Evolutionary conservation across 2,113 vertebrate genomes (phyloP).

Genomic region (Larimichthys crocea): DNA sequence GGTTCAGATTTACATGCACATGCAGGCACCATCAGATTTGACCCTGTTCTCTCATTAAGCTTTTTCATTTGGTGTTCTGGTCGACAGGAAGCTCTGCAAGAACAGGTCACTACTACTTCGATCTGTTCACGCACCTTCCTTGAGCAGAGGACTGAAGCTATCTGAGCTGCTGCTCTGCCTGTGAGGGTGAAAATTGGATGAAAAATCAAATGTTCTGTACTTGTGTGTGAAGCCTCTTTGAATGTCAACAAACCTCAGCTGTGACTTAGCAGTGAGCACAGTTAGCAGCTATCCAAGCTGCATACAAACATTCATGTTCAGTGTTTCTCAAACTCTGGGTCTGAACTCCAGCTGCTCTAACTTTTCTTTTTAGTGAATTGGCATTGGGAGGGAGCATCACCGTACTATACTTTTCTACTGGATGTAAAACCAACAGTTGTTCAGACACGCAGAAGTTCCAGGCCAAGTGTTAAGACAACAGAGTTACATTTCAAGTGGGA

Average conservation of each 20-base stretch:
- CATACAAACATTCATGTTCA: not conserved
- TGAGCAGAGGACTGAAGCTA: not conserved
- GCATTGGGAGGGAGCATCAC: not conserved
- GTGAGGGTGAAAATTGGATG: no score
- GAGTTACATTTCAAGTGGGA: not conserved
- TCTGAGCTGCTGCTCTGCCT: not conserved
- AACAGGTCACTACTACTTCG: not conserved
- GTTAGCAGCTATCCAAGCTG: not conserved
- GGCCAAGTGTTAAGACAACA: not conserved
- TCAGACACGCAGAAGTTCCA: not conserved
- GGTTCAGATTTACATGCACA: not conserved
- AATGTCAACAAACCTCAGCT: not conserved
- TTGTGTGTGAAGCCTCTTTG: not conserved
- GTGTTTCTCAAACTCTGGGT: slow-evolving; percentile 3
- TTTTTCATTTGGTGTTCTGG: not conserved
- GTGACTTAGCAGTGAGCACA: not conserved
- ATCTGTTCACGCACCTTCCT: not conserved
- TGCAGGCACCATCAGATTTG: not conserved
- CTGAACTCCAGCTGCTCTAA: not conserved
- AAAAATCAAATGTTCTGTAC: not conserved
- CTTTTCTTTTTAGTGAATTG: not conserved
- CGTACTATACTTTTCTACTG: not conserved
- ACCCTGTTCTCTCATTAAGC: not conserved
- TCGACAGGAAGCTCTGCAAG: not conserved
- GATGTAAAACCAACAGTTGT: not conserved